phyloP scores from a whole-genome alignment of 2,888 invertebrate genomes.

The Nomada goodeniana region DNA sequence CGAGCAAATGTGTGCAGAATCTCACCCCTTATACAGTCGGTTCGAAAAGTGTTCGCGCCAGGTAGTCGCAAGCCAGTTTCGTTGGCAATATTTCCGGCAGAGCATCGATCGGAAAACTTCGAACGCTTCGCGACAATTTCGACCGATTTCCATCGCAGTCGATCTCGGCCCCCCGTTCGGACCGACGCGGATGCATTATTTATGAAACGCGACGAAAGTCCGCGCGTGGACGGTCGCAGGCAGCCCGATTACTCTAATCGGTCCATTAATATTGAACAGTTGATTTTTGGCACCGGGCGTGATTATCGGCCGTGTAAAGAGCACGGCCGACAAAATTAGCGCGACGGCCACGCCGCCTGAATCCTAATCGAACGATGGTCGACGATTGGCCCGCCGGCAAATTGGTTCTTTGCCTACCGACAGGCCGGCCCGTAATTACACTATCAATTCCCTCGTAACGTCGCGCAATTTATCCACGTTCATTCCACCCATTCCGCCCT shows the following conservation, averaged over 20 bases:
- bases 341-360: slow-evolving; percentile 66
- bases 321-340: slow-evolving; percentile 70
- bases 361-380: slow-evolving; percentile 70
- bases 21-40: too few relatives aligned
- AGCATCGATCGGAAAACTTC: too few relatives aligned
- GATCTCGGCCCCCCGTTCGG: background rate
- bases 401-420: slow-evolving; percentile 71
- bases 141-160: too few relatives aligned
- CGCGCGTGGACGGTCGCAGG: slow-evolving; percentile 40
- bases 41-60: too few relatives aligned
- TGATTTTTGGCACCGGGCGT: slow-evolving; percentile 75
- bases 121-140: too few relatives aligned
- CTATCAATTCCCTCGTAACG: slow-evolving; percentile 72
- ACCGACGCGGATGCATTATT: slow-evolving; percentile 54
- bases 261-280: slow-evolving; percentile 79
- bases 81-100: too few relatives aligned
- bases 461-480: slow-evolving; percentile 67
- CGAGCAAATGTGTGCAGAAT: too few relatives aligned
- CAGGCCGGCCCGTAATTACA: slow-evolving; percentile 65
- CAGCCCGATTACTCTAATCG: slow-evolving; percentile 75
- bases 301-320: slow-evolving; percentile 76
- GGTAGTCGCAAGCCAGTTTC: too few relatives aligned
- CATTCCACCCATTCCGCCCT: background rate
- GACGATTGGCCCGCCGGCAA: slow-evolving; percentile 62
- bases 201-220: slow-evolving; percentile 45